Percentiles rank a stretch among this genome's conserved stretches.
Evolutionary conservation across 2,797 vertebrate genomes (phyloP).

Genomic region (Neosilurus hyrtlii): DNA sequence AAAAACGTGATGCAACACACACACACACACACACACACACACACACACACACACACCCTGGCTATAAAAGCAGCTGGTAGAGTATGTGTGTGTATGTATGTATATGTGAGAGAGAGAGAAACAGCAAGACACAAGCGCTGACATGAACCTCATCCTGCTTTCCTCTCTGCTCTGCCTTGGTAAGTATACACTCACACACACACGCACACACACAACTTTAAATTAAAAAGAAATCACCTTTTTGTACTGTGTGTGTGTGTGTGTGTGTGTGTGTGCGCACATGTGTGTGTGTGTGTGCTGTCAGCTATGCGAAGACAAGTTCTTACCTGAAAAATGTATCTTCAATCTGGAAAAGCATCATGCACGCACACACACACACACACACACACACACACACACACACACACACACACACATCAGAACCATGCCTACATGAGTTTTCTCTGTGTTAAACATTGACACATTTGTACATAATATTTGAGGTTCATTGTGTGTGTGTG

Average conservation of each 20-base stretch:
- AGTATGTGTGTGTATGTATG: constrained; percentile 1
- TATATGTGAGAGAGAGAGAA: not conserved
- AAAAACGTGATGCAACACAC: constrained; percentile 7
- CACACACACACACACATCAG: not conserved
- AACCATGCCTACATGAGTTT: not conserved
- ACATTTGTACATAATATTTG: not conserved
- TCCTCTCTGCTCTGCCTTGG: constrained; percentile 71
- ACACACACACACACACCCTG: constrained; percentile 1
- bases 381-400: constrained; percentile 5
- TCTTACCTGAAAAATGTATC: constrained; percentile 1
- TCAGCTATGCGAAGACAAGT: constrained; percentile 16
- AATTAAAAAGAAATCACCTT: too few relatives aligned
- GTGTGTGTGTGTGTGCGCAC: not conserved
- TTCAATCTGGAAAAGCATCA: not conserved
- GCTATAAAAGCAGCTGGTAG: constrained; percentile 16
- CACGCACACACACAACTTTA: not conserved
- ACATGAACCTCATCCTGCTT: constrained; percentile 74
- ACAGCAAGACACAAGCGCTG: constrained; percentile 41
- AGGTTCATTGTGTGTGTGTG: not conserved
- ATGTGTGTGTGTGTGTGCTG: not conserved
- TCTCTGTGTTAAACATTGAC: not conserved
- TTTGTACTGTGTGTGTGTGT: not conserved
- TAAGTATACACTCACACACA: constrained; percentile 59
- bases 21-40: constrained; percentile 24
- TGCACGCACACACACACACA: not conserved